Evolutionary conservation across 2,888 invertebrate species (phyloP).

Genomic region (Drosophila nr. fundita): DNA sequence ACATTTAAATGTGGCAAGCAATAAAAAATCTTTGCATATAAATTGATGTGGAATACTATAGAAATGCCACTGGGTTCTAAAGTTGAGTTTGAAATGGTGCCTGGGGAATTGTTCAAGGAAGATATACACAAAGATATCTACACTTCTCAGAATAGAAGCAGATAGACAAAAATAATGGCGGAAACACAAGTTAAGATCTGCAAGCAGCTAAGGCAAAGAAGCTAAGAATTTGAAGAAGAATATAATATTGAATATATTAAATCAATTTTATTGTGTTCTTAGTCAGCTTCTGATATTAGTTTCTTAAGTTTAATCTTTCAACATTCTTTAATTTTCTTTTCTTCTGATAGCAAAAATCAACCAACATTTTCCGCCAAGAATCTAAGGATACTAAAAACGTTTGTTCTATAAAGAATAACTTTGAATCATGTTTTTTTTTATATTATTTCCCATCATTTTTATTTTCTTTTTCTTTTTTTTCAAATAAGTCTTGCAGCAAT

Average conservation of each 20-base stretch:
- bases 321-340: too few relatives aligned
- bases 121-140: conserved; percentile 10
- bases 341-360: too few relatives aligned
- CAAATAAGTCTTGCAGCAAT: conserved; percentile 18
- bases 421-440: too few relatives aligned
- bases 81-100: conserved; percentile 1
- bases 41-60: conserved; percentile 23
- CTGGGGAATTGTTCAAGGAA: conserved; percentile 3
- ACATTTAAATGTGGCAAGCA: conserved; percentile 39
- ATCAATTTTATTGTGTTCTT: background rate
- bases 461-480: background rate
- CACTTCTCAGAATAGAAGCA: background rate
- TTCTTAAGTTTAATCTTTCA: background rate
- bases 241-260: background rate
- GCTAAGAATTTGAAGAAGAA: background rate
- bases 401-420: too few relatives aligned
- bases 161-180: background rate
- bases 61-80: background rate
- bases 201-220: background rate
- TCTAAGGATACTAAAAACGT: too few relatives aligned
- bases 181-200: background rate
- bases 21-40: conserved; percentile 32
- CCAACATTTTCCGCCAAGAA: too few relatives aligned
- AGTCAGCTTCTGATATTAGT: background rate
- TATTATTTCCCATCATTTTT: too few relatives aligned